Percentiles rank a stretch among this genome's conserved stretches.
Evolutionary conservation across 2,888 invertebrate species (phyloP).

Genomic region (Schrankia costaestrigalis): DNA sequence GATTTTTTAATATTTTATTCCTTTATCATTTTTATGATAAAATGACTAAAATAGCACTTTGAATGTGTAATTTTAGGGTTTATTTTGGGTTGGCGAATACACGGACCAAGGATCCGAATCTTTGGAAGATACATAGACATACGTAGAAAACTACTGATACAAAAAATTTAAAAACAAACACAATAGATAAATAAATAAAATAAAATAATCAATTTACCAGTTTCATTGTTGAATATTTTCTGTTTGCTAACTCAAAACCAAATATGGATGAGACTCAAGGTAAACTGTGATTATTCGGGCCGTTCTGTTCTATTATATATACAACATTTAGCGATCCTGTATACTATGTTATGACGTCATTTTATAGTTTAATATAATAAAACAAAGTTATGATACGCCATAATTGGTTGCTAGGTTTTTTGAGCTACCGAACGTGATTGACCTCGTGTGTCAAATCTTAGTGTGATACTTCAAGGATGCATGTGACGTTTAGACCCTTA

Average conservation of each 20-base stretch:
- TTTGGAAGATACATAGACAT: too few relatives aligned
- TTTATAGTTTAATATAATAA: constrained; percentile 46
- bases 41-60: too few relatives aligned
- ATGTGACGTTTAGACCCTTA: constrained; percentile 41
- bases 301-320: constrained; percentile 67
- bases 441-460: constrained; percentile 59
- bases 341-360: constrained; percentile 61
- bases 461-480: constrained; percentile 52
- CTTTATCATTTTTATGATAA: too few relatives aligned
- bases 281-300: constrained; percentile 47
- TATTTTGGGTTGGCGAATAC: too few relatives aligned
- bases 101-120: too few relatives aligned
- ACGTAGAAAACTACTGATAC: too few relatives aligned
- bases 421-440: constrained; percentile 45
- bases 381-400: constrained; percentile 49
- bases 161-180: background rate
- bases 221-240: constrained; percentile 58
- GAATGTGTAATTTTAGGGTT: too few relatives aligned
- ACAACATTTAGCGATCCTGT: constrained; percentile 55
- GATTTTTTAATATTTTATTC: too few relatives aligned
- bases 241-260: constrained; percentile 19
- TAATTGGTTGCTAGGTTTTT: constrained; percentile 55
- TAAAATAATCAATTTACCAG: constrained; percentile 54
- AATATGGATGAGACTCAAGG: constrained; percentile 40
- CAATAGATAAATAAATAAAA: background rate